phyloP scores from a whole-genome alignment of 2,797 vertebrate genomes.

The Poliocrania exsul region DNA sequence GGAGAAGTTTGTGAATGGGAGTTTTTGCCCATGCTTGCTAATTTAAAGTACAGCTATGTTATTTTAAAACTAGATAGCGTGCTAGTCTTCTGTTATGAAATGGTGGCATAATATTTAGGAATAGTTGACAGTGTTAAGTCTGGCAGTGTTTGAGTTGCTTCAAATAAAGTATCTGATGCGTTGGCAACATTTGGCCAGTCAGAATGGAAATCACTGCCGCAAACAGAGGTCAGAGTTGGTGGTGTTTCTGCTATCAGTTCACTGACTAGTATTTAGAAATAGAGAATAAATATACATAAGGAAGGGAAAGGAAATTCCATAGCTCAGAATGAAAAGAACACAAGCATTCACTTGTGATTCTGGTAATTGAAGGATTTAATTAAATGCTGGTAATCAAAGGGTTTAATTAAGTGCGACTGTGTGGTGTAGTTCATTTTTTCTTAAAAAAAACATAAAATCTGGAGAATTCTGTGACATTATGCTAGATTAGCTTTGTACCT shows the following conservation, averaged over 20 bases:
- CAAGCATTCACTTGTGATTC: neutral
- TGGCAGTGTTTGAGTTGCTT: neutral
- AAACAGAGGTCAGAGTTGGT: neutral
- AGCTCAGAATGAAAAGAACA: neutral
- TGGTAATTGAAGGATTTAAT: neutral
- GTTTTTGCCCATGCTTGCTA: neutral
- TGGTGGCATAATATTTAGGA: neutral
- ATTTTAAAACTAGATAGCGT: neutral
- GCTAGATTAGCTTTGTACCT: neutral
- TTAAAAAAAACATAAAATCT: neutral
- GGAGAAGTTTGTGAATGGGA: neutral
- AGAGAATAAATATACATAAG: neutral
- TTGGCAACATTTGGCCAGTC: neutral
- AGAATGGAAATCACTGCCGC: neutral
- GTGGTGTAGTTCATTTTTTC: neutral
- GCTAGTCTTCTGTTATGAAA: neutral
- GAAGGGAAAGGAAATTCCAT: neutral
- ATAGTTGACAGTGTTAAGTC: neutral
- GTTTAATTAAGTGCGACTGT: neutral
- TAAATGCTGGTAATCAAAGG: neutral
- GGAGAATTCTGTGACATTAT: neutral
- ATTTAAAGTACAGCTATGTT: neutral
- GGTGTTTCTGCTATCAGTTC: neutral
- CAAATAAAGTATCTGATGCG: neutral
- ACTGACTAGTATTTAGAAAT: neutral